Percentiles rank a stretch among this genome's conserved stretches.
phyloP scores from a whole-genome alignment of 2,797 vertebrate species.

The Artibeus lituratus region DNA sequence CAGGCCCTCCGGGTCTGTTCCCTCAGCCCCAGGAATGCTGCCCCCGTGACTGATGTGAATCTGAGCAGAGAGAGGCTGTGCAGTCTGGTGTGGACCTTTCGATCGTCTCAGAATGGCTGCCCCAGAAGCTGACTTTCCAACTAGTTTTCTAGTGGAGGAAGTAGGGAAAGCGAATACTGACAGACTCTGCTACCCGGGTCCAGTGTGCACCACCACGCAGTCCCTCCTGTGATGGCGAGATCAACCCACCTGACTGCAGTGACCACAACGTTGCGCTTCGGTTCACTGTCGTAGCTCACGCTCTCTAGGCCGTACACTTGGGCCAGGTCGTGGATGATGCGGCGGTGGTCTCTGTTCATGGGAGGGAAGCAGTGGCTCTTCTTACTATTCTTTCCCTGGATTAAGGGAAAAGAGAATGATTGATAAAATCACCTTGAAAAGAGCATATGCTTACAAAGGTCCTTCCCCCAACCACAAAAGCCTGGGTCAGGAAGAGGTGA shows the following conservation, averaged over 20 bases:
- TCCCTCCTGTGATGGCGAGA: background rate
- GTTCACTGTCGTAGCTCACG: slow-evolving; percentile 97
- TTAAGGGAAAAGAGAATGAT: slow-evolving; percentile 34
- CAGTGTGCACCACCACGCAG: background rate
- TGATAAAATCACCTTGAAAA: background rate
- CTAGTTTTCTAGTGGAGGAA: background rate
- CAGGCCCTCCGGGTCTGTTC: background rate
- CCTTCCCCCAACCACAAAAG: background rate
- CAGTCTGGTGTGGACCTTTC: background rate
- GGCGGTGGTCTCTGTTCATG: slow-evolving; percentile 97
- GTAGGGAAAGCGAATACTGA: background rate
- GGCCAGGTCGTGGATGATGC: slow-evolving; percentile 95
- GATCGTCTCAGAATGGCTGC: background rate
- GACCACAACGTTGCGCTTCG: slow-evolving; percentile 96
- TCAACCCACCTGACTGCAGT: slow-evolving; percentile 89
- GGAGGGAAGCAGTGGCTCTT: slow-evolving; percentile 95
- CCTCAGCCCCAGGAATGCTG: background rate
- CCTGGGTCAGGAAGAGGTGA: background rate
- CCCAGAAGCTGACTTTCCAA: background rate
- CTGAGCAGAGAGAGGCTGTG: background rate
- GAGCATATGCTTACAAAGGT: background rate
- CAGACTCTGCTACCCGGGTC: background rate
- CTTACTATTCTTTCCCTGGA: slow-evolving; percentile 93
- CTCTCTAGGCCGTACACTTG: slow-evolving; percentile 95
- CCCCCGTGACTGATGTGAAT: background rate